Conservation (phyloP, 92 coral and sea anemone genomes). For the Zoanthus solanderi region DNA sequence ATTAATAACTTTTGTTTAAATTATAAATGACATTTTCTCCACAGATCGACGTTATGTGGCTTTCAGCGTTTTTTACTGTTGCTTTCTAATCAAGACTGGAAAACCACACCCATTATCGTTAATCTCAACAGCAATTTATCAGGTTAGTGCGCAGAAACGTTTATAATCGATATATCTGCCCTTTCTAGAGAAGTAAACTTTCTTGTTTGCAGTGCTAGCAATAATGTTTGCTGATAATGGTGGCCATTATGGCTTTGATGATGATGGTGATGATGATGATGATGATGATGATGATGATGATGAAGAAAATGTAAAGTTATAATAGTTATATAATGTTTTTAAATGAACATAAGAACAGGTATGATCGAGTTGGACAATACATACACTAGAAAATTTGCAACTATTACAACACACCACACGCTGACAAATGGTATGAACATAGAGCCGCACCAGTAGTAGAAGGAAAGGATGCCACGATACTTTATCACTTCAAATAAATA, state of each 20-base stretch:
- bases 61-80: slow-evolving; percentile 87
- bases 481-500: too few relatives aligned
- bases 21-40: background rate
- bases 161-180: background rate
- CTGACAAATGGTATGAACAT: too few relatives aligned
- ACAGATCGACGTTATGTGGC: slow-evolving; percentile 83
- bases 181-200: background rate
- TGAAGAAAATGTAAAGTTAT: background rate
- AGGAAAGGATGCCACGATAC: too few relatives aligned
- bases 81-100: slow-evolving; percentile 89
- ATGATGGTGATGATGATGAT: background rate
- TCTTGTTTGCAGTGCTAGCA: background rate
- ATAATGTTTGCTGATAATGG: background rate
- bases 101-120: slow-evolving; percentile 76
- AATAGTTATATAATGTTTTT: background rate
- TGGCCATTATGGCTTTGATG: background rate
- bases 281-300: background rate
- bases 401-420: too few relatives aligned
- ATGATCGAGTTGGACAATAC: too few relatives aligned
- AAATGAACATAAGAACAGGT: too few relatives aligned
- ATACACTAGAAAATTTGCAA: too few relatives aligned
- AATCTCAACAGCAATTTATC: slow-evolving; percentile 86
- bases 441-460: too few relatives aligned
- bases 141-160: slow-evolving; percentile 54
- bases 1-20: background rate